Evolutionary conservation across 2,797 vertebrate genomes (phyloP).

Genomic region (Rhinogobio ventralis): DNA sequence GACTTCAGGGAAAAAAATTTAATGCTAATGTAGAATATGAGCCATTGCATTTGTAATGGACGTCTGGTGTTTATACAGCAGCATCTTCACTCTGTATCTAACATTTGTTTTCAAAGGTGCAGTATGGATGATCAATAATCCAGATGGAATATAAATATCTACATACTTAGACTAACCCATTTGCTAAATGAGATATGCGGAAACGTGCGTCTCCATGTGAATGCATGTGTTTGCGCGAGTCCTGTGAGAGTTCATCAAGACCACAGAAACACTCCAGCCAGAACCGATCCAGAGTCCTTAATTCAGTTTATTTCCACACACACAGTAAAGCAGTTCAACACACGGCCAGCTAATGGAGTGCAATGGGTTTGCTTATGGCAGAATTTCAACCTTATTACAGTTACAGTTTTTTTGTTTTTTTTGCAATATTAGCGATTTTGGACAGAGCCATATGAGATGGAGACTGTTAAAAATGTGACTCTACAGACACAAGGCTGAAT

Average conservation of each 20-base stretch:
- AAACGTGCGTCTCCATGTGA: not conserved
- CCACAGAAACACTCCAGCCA: not conserved
- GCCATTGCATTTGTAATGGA: constrained; percentile 10
- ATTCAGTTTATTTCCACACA: not conserved
- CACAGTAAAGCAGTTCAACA: not conserved
- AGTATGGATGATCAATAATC: not conserved
- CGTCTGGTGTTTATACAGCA: not conserved
- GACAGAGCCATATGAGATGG: not conserved
- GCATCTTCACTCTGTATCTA: not conserved
- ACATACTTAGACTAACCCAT: not conserved
- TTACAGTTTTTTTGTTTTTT: not conserved
- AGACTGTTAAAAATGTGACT: not conserved
- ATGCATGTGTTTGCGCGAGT: not conserved
- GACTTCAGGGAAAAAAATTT: not conserved
- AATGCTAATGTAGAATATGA: not conserved
- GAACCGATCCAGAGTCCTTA: not conserved
- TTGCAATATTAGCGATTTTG: not conserved
- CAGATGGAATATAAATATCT: not conserved
- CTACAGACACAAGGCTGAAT: not conserved
- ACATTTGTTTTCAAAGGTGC: not conserved
- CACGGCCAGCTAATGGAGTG: constrained; percentile 1
- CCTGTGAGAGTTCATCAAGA: not conserved
- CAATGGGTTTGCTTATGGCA: constrained; percentile 10
- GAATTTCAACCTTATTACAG: not conserved
- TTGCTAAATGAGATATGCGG: not conserved